Evolutionary conservation across 1,140 invertebrate species (phyloP).

Genomic region (Ganaspis sp.): DNA sequence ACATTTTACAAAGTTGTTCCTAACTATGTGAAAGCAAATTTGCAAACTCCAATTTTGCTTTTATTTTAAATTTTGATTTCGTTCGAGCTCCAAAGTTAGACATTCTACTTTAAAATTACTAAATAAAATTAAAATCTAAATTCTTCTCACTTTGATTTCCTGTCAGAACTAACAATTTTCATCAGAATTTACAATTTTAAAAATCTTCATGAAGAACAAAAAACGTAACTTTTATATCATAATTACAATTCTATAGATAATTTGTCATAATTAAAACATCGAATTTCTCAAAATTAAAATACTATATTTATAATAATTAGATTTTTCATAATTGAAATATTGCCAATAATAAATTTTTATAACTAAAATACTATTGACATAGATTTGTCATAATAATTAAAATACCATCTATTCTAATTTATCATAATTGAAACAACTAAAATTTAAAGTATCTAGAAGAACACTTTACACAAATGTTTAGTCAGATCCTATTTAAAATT

Average conservation of each 20-base stretch:
- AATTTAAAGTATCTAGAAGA: too few relatives aligned
- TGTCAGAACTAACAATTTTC: background rate
- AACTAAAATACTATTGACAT: too few relatives aligned
- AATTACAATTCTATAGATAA: too few relatives aligned
- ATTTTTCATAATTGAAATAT: too few relatives aligned
- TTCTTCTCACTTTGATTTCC: background rate
- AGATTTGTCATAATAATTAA: too few relatives aligned
- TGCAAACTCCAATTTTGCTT: background rate
- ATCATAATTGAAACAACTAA: too few relatives aligned
- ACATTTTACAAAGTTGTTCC: conserved; percentile 4
- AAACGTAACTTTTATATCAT: too few relatives aligned
- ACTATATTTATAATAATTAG: too few relatives aligned
- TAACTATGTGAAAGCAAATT: background rate
- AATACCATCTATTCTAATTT: too few relatives aligned
- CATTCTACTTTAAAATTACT: background rate
- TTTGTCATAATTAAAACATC: too few relatives aligned
- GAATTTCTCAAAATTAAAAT: too few relatives aligned
- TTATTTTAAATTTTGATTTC: background rate
- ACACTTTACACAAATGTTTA: background rate
- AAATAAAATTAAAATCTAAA: background rate
- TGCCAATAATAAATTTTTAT: too few relatives aligned
- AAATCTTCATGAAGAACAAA: background rate
- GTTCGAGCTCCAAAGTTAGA: background rate
- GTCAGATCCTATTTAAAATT: background rate
- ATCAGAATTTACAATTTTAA: background rate